Percentiles rank a stretch among this genome's conserved stretches.
Conservation (phyloP, 2,888 invertebrate species). For the Eretmocerus hayati region DNA sequence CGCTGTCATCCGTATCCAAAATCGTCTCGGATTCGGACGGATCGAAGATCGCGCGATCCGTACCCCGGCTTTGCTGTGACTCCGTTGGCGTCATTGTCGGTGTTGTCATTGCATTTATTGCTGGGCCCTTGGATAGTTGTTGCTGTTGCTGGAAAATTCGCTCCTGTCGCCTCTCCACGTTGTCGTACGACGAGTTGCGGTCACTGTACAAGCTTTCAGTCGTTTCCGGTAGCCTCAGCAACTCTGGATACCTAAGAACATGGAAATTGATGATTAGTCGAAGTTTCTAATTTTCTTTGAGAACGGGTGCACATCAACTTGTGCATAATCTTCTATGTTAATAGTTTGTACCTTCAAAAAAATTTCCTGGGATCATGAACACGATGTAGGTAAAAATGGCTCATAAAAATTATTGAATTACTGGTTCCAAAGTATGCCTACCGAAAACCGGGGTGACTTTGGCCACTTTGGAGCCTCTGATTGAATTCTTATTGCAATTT, state of each 20-base stretch:
- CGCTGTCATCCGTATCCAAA: conserved; percentile 51
- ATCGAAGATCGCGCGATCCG: conserved; percentile 34
- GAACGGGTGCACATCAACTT: too few relatives aligned
- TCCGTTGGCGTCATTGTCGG: conserved; percentile 1
- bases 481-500: too few relatives aligned
- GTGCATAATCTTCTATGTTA: too few relatives aligned
- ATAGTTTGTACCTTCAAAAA: too few relatives aligned
- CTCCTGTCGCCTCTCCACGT: conserved; percentile 54
- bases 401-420: too few relatives aligned
- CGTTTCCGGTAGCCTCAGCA: conserved; percentile 54
- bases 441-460: too few relatives aligned
- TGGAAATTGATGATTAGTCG: too few relatives aligned
- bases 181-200: conserved; percentile 67
- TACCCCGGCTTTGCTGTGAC: conserved; percentile 31
- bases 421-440: too few relatives aligned
- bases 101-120: conserved; percentile 4
- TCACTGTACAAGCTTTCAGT: conserved; percentile 41
- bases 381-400: too few relatives aligned
- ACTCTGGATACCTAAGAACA: conserved; percentile 67
- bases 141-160: not conserved
- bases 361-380: too few relatives aligned
- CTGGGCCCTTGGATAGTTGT: not conserved
- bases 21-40: conserved; percentile 44
- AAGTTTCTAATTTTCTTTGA: too few relatives aligned
- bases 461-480: too few relatives aligned